Evolutionary conservation across 2,797 vertebrate species (phyloP).

Genomic region (Semotilus atromaculatus): DNA sequence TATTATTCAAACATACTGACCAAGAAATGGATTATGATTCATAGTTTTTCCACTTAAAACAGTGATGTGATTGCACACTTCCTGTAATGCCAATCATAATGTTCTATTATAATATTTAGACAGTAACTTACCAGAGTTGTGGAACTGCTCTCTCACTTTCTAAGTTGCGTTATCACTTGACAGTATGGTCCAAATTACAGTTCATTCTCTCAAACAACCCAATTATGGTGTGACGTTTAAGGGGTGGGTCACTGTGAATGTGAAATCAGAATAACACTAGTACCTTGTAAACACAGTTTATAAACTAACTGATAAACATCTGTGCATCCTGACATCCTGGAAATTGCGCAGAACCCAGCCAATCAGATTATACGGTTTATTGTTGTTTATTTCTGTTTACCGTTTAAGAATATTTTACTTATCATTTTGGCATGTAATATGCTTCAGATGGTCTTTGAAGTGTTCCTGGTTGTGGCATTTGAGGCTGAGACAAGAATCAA

Average conservation of each 20-base stretch:
- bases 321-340: slow-evolving; percentile 5
- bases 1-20: slow-evolving; percentile 22
- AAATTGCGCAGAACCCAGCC: background rate
- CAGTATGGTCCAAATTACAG: background rate
- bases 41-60: slow-evolving; percentile 7
- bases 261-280: background rate
- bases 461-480: background rate
- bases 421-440: background rate
- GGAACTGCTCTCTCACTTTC: background rate
- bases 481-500: no score
- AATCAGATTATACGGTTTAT: slow-evolving; percentile 1
- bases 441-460: background rate
- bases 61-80: background rate
- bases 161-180: background rate
- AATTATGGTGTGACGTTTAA: background rate
- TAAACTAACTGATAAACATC: background rate
- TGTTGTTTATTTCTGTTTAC: background rate
- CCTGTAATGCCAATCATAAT: background rate
- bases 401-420: background rate
- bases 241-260: no score
- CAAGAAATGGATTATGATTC: background rate
- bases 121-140: background rate
- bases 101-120: background rate
- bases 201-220: background rate
- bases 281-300: slow-evolving; percentile 6